These are phyloP conservation scores for Hemiscyllium ocellatum DNA, from an alignment of 2,113 vertebrate species.

Conservation along the genomic window DNA sequence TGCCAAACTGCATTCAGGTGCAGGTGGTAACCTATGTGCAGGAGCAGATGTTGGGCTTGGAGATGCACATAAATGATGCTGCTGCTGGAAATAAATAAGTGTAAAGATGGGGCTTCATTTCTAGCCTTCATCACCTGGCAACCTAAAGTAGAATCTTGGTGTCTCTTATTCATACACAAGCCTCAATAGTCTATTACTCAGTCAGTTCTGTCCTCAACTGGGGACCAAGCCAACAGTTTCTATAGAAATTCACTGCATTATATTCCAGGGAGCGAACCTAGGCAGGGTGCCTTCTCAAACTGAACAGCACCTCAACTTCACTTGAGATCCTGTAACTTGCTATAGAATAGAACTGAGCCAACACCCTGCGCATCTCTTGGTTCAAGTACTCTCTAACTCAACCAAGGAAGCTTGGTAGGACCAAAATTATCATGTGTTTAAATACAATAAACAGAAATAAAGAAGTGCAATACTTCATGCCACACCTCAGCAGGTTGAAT, in stretches of 20 bases:
- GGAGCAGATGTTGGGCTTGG: too few species aligned
- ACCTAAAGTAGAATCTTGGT: too few species aligned
- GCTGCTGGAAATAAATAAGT: too few species aligned
- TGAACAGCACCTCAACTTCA: neutral
- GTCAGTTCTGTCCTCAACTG: neutral
- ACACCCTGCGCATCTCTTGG: neutral
- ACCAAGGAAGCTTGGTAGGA: neutral
- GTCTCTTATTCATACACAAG: neutral
- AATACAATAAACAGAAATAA: neutral
- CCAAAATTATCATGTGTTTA: neutral
- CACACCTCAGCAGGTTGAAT: neutral
- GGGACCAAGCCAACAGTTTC: neutral
- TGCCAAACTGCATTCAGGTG: neutral
- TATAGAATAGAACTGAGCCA: neutral
- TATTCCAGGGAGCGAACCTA: neutral
- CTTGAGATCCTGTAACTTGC: neutral
- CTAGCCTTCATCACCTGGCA: too few species aligned
- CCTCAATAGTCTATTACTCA: neutral
- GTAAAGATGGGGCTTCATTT: too few species aligned
- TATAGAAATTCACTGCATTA: neutral
- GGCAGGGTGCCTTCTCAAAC: neutral
- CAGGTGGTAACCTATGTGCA: neutral
- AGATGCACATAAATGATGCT: too few species aligned
- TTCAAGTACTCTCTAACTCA: neutral
- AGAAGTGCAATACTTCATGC: neutral